Conservation (phyloP, 2,113 vertebrate species). For the Cichladusa arquata region DNA sequence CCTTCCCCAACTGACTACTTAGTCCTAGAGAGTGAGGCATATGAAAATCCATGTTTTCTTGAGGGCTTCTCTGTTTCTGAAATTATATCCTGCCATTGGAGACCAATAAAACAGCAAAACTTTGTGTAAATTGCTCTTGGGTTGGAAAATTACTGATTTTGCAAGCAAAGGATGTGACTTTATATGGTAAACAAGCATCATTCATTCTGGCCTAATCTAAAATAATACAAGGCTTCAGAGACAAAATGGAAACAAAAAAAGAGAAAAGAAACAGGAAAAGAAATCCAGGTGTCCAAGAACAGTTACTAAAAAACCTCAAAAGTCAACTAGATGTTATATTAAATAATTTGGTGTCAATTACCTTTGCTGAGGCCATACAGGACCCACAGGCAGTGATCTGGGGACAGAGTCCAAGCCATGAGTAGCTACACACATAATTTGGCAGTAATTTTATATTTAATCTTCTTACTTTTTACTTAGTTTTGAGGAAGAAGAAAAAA, state of each 20-base stretch:
- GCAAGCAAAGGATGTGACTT: slow-evolving; percentile 1
- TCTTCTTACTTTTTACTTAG: neutral
- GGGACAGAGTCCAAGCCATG: neutral
- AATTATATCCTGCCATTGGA: slow-evolving; percentile 27
- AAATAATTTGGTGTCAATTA: neutral
- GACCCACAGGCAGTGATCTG: neutral
- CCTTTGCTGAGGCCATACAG: neutral
- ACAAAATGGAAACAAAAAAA: neutral
- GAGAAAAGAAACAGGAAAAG: neutral
- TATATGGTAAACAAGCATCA: slow-evolving; percentile 14
- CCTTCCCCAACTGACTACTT: slow-evolving; percentile 35
- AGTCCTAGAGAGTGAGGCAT: neutral
- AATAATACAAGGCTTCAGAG: neutral
- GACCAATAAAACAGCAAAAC: slow-evolving; percentile 47
- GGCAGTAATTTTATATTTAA: neutral
- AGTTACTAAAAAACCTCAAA: neutral
- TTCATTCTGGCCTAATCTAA: neutral
- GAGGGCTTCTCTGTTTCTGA: slow-evolving; percentile 32
- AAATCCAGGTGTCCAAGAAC: neutral
- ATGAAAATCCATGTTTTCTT: slow-evolving; percentile 30
- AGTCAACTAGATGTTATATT: neutral
- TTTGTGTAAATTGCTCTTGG: slow-evolving; percentile 18
- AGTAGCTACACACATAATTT: accelerated
- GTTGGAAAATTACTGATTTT: slow-evolving; percentile 38
- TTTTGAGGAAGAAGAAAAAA: neutral